Evolutionary conservation across 2,888 invertebrate genomes (phyloP).

Genomic region (Isotomurus palustris): DNA sequence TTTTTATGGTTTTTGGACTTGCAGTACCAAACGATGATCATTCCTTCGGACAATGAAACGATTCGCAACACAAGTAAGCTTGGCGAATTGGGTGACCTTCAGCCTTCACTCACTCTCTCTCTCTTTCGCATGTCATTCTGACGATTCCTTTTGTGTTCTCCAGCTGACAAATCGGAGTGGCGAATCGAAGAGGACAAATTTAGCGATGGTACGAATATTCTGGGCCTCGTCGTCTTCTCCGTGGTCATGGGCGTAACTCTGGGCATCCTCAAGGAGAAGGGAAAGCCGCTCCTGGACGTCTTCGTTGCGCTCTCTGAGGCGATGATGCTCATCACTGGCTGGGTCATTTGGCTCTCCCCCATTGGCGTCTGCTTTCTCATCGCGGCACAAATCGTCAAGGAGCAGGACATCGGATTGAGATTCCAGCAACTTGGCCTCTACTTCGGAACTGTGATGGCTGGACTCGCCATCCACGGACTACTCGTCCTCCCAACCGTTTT

Average conservation of each 20-base stretch:
- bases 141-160: not conserved
- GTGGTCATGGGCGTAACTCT: slow-evolving; percentile 86
- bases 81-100: not conserved
- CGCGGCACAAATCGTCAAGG: slow-evolving; percentile 83
- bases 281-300: slow-evolving; percentile 76
- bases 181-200: slow-evolving; percentile 65
- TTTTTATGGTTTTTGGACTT: too few relatives aligned
- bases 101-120: not conserved
- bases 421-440: slow-evolving; percentile 85
- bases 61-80: not conserved
- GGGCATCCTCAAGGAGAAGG: slow-evolving; percentile 78
- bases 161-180: slow-evolving; percentile 55
- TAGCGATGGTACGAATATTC: slow-evolving; percentile 72
- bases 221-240: slow-evolving; percentile 78
- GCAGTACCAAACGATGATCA: slow-evolving; percentile 28
- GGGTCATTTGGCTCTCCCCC: slow-evolving; percentile 94
- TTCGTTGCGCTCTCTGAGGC: slow-evolving; percentile 84
- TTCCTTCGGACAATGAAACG: slow-evolving; percentile 13
- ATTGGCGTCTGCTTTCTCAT: slow-evolving; percentile 83
- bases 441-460: slow-evolving; percentile 83
- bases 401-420: slow-evolving; percentile 74
- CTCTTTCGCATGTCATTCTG: not conserved
- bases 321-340: slow-evolving; percentile 93
- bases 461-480: slow-evolving; percentile 85
- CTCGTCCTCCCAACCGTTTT: slow-evolving; percentile 82